Evolutionary conservation across 2,888 invertebrate species (phyloP).

Genomic region (Aquatica leii): DNA sequence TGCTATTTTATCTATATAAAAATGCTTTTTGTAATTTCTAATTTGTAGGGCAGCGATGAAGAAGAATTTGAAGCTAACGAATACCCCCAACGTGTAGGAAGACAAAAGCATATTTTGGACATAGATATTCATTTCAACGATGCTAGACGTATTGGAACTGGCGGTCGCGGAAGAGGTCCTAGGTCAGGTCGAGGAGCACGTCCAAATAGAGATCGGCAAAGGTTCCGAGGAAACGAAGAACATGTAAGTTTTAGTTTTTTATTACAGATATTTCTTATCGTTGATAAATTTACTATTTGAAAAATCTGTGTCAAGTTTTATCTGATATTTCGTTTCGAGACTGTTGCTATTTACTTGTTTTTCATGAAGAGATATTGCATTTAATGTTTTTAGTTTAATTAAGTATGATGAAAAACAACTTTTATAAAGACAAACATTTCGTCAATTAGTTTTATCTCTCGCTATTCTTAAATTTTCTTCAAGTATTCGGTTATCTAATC

Average conservation of each 20-base stretch:
- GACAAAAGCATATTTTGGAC: slow-evolving; percentile 84
- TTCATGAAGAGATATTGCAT: no score
- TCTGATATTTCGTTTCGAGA: no score
- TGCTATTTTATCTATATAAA: neutral
- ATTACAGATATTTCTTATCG: neutral
- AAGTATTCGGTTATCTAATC: no score
- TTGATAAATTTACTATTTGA: no score
- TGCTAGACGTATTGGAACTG: slow-evolving; percentile 75
- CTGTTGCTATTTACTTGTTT: no score
- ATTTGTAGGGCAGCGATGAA: slow-evolving; percentile 55
- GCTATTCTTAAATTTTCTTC: no score
- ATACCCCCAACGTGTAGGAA: slow-evolving; percentile 86
- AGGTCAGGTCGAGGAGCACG: slow-evolving; percentile 59
- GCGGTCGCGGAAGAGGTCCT: slow-evolving; percentile 68
- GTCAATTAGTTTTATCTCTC: no score
- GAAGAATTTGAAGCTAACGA: slow-evolving; percentile 77
- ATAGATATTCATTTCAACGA: slow-evolving; percentile 91
- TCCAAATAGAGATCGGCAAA: slow-evolving; percentile 40
- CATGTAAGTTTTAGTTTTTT: slow-evolving; percentile 20
- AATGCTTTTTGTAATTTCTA: slow-evolving; percentile 7
- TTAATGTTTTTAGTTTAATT: no score
- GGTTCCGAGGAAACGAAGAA: slow-evolving; percentile 56
- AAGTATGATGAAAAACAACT: no score
- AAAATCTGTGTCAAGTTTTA: no score
- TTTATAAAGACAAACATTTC: no score